These are phyloP conservation scores for Calameuta filiformis DNA, from an alignment of 2,888 invertebrate genomes.

Conservation along the genomic window DNA sequence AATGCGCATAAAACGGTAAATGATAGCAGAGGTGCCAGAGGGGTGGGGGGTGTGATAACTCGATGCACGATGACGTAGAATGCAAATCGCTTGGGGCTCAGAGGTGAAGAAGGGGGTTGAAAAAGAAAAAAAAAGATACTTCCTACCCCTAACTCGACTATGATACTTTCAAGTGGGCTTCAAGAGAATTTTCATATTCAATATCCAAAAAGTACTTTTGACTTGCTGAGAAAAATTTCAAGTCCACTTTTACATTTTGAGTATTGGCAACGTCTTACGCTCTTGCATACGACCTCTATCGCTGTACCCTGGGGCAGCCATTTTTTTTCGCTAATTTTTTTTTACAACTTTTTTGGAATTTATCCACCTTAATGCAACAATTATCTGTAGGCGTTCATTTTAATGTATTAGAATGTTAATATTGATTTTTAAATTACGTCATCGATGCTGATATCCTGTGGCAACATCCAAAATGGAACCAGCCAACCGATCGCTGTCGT, in stretches of 20 bases:
- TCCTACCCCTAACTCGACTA: conserved; percentile 22
- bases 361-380: neutral
- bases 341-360: neutral
- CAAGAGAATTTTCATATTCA: conserved; percentile 33
- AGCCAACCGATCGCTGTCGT: neutral
- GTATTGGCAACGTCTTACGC: neutral
- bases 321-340: conserved; percentile 16
- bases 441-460: neutral
- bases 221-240: conserved; percentile 20
- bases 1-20: conserved; percentile 5
- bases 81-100: neutral
- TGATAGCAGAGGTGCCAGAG: neutral
- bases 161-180: conserved; percentile 19
- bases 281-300: neutral
- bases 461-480: neutral
- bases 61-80: neutral
- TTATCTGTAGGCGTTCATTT: neutral
- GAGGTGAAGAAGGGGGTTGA: neutral
- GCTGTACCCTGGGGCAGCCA: neutral
- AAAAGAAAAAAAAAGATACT: conserved; percentile 1
- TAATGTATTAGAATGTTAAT: neutral
- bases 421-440: neutral
- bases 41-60: neutral
- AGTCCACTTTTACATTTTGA: conserved; percentile 12
- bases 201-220: conserved; percentile 14